Base-by-base conservation (phyloP, 2,888 invertebrate species). In the Nephrotoma guestfalica region DNA sequence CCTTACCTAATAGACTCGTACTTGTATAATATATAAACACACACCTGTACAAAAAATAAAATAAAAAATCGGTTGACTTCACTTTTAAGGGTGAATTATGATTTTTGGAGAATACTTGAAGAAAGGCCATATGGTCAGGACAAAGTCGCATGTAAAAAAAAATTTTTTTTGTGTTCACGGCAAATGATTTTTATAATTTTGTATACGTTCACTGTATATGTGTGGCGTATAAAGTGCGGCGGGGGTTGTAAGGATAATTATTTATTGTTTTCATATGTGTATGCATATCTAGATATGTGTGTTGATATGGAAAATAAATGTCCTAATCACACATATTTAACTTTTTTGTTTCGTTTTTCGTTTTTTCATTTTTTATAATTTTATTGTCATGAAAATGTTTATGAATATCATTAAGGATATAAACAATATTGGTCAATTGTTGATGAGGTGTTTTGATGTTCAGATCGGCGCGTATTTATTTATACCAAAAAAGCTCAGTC, bases 361-460 rank as follows among this genome's bases (percentile, higher is more conserved):
- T 30, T 30, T 43, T 43, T 43, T 43, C n/a, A n/a, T n/a, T 43
- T 43, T 43, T 43, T 71, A 4, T 71, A 71, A 71, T 71, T 71
- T 71, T 71, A 15, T 84, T 84, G 84, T 84, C 84, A 86, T 86
- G 30, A 86, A 86, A 47, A 13, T 45, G 47, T 45, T 43, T 85
- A 85, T 85, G 42, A 85, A 85, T 85, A 42, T 43, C 43, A 71
- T 71, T 71, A 71, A 43, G 43, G 43, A 85, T 85, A 43, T 85
- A 85, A 85, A 85, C 42, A 43, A 45, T 40, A 86, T 86, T 86
- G 45, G 86, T 45, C 89, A 89, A 88, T 88, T 88, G 88, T 87
- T 88, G 87, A 88, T 87, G 88, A 89, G 88, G 87, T 88, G 89
- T 88, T 88, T 87, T 88, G 89, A 88, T 89, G 89, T 88, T 87